A percentile compares a stretch with the other conserved stretches of the same genome.
These are phyloP conservation scores for Alsophila aescularia DNA, from an alignment of 2,888 invertebrate genomes.

Conservation along the genomic window DNA sequence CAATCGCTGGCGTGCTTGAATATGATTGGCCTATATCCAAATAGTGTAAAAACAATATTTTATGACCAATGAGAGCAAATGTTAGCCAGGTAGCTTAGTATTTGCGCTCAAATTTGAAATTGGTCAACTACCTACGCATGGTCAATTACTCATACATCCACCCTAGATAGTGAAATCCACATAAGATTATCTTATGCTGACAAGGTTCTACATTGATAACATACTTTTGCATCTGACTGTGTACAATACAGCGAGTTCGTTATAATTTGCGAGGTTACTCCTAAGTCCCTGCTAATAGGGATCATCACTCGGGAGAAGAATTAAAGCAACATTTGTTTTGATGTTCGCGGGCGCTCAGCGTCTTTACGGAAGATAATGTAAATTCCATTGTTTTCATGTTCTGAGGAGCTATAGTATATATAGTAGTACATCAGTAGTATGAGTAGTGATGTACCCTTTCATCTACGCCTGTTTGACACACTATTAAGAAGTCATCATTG, in stretches of 20 bases:
- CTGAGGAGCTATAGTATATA: conserved; percentile 27
- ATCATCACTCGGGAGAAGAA: conserved; percentile 77
- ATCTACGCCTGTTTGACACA: too few species aligned
- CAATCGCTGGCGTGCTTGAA: too few species aligned
- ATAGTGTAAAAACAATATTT: too few species aligned
- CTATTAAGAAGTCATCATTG: too few species aligned
- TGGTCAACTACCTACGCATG: too few species aligned
- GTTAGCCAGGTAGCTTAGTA: too few species aligned
- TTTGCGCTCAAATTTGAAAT: too few species aligned
- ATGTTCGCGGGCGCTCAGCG: conserved; percentile 64
- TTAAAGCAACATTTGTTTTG: conserved; percentile 79
- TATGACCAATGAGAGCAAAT: too few species aligned
- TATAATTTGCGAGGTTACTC: conserved; percentile 81
- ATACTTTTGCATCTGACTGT: conserved; percentile 10
- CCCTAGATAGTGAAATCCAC: neutral
- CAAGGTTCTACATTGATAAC: conserved; percentile 24
- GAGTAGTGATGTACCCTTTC: too few species aligned
- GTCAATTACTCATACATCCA: neutral
- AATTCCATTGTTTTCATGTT: conserved; percentile 49
- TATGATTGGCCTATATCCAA: too few species aligned
- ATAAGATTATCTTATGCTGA: neutral
- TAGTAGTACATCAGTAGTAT: too few species aligned
- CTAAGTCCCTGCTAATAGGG: conserved; percentile 81
- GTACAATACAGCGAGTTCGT: conserved; percentile 54
- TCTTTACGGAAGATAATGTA: conserved; percentile 53